These are phyloP conservation scores for Pipistrellus kuhlii DNA, from an alignment of 2,797 vertebrate genomes.

Conservation along the genomic window DNA sequence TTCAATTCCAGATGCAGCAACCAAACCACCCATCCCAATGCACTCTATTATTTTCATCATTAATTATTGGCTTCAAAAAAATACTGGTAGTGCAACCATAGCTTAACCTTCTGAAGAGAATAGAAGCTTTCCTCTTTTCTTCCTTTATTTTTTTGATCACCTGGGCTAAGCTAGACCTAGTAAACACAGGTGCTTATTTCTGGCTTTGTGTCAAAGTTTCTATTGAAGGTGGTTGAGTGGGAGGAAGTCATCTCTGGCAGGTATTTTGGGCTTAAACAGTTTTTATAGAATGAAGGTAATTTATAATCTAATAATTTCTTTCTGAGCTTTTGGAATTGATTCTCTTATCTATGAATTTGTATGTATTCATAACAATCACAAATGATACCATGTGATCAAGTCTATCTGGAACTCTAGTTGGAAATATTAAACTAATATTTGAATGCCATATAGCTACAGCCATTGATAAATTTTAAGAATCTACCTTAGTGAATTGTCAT, in stretches of 20 bases:
- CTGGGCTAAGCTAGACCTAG: neutral
- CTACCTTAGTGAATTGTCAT: neutral
- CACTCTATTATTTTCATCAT: slow-evolving; percentile 54
- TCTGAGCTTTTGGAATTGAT: neutral
- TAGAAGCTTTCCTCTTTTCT: neutral
- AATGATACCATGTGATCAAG: neutral
- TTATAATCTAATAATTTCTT: neutral
- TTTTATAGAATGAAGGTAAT: neutral
- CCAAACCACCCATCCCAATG: neutral
- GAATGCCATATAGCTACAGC: neutral
- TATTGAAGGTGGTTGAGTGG: neutral
- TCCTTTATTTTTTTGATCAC: neutral
- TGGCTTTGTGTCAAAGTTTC: slow-evolving; percentile 2
- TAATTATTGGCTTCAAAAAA: slow-evolving; percentile 70
- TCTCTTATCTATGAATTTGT: neutral
- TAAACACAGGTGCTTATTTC: slow-evolving; percentile 59
- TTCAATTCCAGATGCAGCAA: slow-evolving; percentile 28
- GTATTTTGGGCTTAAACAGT: neutral
- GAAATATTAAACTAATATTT: neutral
- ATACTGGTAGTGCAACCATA: slow-evolving; percentile 52
- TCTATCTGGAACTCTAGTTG: neutral
- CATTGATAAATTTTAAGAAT: neutral
- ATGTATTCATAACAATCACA: neutral
- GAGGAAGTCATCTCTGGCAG: neutral
- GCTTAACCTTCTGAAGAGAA: slow-evolving; percentile 10